Percentiles rank a stretch among this genome's conserved stretches.
phyloP scores from a whole-genome alignment of 2,888 invertebrate genomes.

The Heliconius ismenius region DNA sequence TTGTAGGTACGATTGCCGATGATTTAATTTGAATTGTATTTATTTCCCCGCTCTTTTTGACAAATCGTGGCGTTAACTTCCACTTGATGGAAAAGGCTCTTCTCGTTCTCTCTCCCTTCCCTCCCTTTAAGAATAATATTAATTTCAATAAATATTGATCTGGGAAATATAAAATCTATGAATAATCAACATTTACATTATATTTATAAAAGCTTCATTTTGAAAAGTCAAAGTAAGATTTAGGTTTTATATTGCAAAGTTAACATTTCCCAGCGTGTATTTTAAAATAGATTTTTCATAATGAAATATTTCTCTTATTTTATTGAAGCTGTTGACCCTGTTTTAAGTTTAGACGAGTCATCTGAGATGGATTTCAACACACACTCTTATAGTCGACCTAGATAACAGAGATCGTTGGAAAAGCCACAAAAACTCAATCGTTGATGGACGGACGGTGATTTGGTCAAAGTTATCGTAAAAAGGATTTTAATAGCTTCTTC shows the following conservation, averaged over 20 bases:
- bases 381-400: conserved; percentile 16
- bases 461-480: conserved; percentile 18
- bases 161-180: not conserved
- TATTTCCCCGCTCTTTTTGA: too few species aligned
- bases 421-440: conserved; percentile 20
- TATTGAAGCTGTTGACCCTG: conserved; percentile 6
- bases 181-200: too few species aligned
- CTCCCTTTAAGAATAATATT: not conserved
- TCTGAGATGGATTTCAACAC: conserved; percentile 17
- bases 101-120: too few species aligned
- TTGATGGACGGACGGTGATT: conserved; percentile 24
- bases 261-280: not conserved
- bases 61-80: too few species aligned
- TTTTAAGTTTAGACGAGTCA: conserved; percentile 17
- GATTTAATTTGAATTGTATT: too few species aligned
- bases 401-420: conserved; percentile 20
- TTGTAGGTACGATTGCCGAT: not conserved
- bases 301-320: conserved; percentile 6
- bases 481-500: conserved; percentile 13
- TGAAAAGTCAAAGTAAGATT: not conserved
- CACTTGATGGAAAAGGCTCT: too few species aligned
- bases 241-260: conserved; percentile 1
- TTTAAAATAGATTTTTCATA: conserved; percentile 10
- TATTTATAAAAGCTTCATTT: not conserved
- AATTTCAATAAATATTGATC: not conserved